phyloP scores from a whole-genome alignment of 37 sponge, comb jelly and placozoan species.

The Ianthella basta region DNA sequence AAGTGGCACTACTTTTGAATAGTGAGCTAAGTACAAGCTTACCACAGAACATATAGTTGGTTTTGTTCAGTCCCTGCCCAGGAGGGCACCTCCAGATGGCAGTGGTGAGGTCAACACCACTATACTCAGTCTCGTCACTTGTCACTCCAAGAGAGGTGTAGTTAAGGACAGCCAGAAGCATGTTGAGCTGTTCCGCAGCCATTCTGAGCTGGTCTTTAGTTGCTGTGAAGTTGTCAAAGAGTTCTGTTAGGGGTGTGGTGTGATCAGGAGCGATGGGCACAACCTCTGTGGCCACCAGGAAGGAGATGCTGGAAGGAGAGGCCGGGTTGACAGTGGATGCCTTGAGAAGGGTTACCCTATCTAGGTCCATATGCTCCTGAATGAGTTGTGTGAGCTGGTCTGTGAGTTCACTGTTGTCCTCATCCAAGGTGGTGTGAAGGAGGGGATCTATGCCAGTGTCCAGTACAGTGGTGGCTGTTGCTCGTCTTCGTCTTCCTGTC shows the following conservation, averaged over 20 bases:
- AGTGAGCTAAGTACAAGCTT: not conserved
- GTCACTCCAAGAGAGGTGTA: not conserved
- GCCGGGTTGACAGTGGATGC: not conserved
- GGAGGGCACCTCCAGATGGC: conserved; percentile 11
- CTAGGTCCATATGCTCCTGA: not conserved
- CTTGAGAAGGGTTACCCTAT: not conserved
- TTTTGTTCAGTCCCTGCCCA: conserved; percentile 2
- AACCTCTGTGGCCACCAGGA: not conserved
- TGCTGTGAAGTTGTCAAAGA: conserved; percentile 15
- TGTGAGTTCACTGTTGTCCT: not conserved
- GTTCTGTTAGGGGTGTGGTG: not conserved
- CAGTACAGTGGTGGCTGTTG: not conserved
- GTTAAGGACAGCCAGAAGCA: not conserved
- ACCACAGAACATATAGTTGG: conserved; percentile 32
- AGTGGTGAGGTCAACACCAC: conserved; percentile 3
- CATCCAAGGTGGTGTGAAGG: not conserved
- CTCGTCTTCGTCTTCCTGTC: not conserved
- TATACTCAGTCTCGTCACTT: not conserved
- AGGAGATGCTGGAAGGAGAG: not conserved
- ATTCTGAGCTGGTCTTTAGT: not conserved
- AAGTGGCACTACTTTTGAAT: too few relatives aligned
- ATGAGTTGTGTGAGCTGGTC: not conserved
- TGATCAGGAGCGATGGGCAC: not conserved
- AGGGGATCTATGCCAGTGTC: conserved; percentile 14
- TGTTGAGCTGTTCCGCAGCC: not conserved